A percentile compares a stretch with the other conserved stretches of the same genome.
These are phyloP conservation scores for Bungarus multicinctus DNA, from an alignment of 2,113 vertebrate genomes.

Conservation along the genomic window DNA sequence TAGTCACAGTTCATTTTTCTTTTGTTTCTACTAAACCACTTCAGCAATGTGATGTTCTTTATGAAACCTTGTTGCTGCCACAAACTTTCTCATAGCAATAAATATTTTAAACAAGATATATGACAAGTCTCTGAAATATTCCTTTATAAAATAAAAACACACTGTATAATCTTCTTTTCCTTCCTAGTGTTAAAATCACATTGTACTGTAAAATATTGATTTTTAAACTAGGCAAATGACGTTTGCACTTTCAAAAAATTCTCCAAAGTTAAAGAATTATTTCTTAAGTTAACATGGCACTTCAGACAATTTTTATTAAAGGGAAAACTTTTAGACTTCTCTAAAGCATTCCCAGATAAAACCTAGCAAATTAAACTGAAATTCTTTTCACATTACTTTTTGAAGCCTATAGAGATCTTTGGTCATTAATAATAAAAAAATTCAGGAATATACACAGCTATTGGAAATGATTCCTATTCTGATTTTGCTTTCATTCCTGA, in stretches of 20 bases:
- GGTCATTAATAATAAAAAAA: neutral
- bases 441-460: neutral
- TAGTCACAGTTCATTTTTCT: constrained; percentile 2
- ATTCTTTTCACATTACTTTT: neutral
- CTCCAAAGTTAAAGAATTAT: neutral
- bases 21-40: neutral
- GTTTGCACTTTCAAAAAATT: constrained; percentile 7
- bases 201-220: neutral
- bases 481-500: neutral
- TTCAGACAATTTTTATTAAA: constrained; percentile 8
- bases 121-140: neutral
- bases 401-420: neutral
- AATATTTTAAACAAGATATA: neutral
- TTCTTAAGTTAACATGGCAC: neutral
- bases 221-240: constrained; percentile 2
- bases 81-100: neutral
- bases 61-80: constrained; percentile 6
- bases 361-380: neutral
- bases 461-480: neutral
- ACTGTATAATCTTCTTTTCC: neutral
- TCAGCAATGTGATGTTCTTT: neutral
- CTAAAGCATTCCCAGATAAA: neutral
- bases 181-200: neutral
- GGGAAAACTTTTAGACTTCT: neutral
- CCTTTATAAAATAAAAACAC: neutral